Conservation (phyloP, 2,888 invertebrate species). For the Osmoderma eremita region DNA sequence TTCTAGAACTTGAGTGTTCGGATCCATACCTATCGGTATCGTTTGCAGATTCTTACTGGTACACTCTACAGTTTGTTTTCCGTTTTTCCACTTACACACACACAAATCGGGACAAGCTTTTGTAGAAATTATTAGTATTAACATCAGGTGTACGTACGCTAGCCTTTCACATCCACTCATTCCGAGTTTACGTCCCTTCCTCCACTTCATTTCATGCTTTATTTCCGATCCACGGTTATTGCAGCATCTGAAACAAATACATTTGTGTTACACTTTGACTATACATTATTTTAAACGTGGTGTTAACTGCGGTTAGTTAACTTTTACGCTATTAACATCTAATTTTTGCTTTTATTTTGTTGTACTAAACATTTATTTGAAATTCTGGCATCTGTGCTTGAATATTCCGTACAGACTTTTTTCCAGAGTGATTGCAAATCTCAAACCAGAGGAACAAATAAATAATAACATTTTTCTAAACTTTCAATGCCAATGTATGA, state of each 20-base stretch:
- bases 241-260: conserved; percentile 8
- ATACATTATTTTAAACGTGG: too few species aligned
- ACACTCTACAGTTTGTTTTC: conserved; percentile 91
- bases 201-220: conserved; percentile 16
- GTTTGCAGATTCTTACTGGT: conserved; percentile 78
- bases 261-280: too few species aligned
- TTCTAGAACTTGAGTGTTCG: conserved; percentile 88
- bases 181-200: conserved; percentile 45
- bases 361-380: too few species aligned
- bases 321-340: too few species aligned
- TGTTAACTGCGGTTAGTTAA: too few species aligned
- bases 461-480: too few species aligned
- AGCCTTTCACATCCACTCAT: conserved; percentile 46
- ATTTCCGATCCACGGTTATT: background rate
- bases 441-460: too few species aligned
- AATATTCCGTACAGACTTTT: too few species aligned
- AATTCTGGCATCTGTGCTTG: too few species aligned
- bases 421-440: too few species aligned
- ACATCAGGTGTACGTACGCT: conserved; percentile 44
- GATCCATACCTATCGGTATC: conserved; percentile 81
- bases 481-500: too few species aligned
- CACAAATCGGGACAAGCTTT: conserved; percentile 77
- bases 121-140: conserved; percentile 57
- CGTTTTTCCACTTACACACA: conserved; percentile 92
- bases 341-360: too few species aligned